A percentile compares a stretch with the other conserved stretches of the same genome.
Evolutionary conservation across 1,140 invertebrate species (phyloP).

Genomic region (Achatina immaculata): DNA sequence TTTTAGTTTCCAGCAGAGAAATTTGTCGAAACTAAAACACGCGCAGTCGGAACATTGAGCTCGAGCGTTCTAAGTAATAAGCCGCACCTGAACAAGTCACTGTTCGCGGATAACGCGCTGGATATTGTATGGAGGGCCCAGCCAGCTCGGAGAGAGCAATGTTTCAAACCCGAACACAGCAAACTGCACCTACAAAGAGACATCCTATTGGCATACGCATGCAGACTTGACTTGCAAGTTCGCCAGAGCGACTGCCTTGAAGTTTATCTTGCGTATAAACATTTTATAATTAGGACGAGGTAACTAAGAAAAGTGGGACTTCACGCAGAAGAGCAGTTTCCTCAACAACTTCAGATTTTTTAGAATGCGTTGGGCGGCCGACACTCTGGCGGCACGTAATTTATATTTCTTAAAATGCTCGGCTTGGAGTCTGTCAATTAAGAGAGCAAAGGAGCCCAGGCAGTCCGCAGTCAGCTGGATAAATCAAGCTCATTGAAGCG

Average conservation of each 20-base stretch:
- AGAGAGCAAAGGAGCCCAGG: neutral
- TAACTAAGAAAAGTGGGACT: neutral
- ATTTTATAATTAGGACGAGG: slow-evolving; percentile 7
- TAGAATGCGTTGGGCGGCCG: neutral
- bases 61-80: neutral
- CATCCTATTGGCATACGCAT: neutral
- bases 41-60: neutral
- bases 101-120: neutral
- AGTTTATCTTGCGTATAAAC: neutral
- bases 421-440: neutral
- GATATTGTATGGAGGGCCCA: neutral
- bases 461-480: neutral
- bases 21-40: neutral
- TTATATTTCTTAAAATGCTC: neutral
- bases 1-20: neutral
- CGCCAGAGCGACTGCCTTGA: neutral
- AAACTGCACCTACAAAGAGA: neutral
- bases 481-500: neutral
- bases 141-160: neutral
- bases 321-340: neutral
- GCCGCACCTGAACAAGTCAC: neutral
- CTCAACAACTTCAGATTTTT: neutral
- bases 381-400: neutral
- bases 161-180: neutral
- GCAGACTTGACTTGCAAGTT: neutral